Base-by-base conservation (phyloP, 2,888 invertebrate genomes). In the Smittia sp. region DNA sequence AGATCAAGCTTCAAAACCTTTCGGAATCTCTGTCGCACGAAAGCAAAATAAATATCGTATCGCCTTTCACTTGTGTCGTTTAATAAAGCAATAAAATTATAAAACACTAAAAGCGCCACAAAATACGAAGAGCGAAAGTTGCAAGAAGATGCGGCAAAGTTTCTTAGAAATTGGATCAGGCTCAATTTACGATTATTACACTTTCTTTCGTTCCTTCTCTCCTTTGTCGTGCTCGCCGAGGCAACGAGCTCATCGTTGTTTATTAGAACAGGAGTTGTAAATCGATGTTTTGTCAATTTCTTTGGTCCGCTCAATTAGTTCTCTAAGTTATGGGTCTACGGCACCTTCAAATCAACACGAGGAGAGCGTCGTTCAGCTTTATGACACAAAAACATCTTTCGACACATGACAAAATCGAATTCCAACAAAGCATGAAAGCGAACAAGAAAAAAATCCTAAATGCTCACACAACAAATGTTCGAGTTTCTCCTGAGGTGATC, bases 291-390 rank as follows among this genome's bases (percentile, higher is more conserved):
- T 54, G 68, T 46, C 68, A 68, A 68, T 68, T 69, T 13, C 20
- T 69, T 25, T 25, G 27, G 52, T 27, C 27, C 25, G 27, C 52
- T 69, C 69, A 69, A 69, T 69, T 69, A 27, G 32, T 52, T 69
- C 9, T 18, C 27, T 24, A 54, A 52, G 41, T 69, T 69, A 69
- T 69, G 46, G 18, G 22, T 32, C 69, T 54, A 20, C 7, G 18
- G 22, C 58, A 58, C 58, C 32, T 3, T 32, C 32, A 32, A 32
- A 9, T 32, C 32, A 9, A 32, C 32, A 32, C 32, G 32, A 32
- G 32, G 9, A 32, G 13, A 58, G 4, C 4, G 18, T 58, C 18
- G 58, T 20, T 58, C 18, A 22, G 7, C 15, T 52, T 52, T 52
- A 58, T 58, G 20, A 46, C 46, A 58, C 7, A 58, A 58, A 58